Base-by-base conservation (phyloP, 2,888 invertebrate genomes). In the Tipula vernalis region DNA sequence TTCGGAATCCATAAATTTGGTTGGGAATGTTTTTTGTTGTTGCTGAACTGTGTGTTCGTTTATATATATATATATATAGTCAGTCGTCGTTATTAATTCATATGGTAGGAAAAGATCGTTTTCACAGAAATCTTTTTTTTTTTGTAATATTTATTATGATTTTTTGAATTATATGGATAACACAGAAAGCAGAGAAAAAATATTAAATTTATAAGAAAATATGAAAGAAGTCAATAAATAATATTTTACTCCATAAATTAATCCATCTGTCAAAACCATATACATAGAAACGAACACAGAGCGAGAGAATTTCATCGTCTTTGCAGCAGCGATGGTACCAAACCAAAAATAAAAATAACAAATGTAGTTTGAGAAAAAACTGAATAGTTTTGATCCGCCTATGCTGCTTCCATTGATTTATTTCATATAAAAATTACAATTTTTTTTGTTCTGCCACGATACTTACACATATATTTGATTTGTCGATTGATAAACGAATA, bases 111-210 rank as follows among this genome's bases (percentile, higher is more conserved):
- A 51, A 28, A 71, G 28, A 71, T 71, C 71, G 71, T 71, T 71
- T 71, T 71, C 71, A 71, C 71, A 71, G 71, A 71, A 71, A 28
- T 12, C 10, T 28, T 71, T 28, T 71, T 71, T 71, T 8, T 18
- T 71, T 18, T 57, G 15, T 10, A 12, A 71, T 71, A 71, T 71
- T 71, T 71, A 71, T 71, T 71, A 71, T 71, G 71, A 71, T 71
- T 71, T 71, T 71, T 71, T 71, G 71, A 71, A 71, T 71, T 71
- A 71, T 71, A 71, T 71, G 71, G 71, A 71, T 71, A 71, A 71
- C 71, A 71, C 28, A 71, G 28, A 71, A 71, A 71, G 71, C 71
- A 71, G 71, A 28, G 71, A 71, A 28, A 18, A 71, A 71, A 28
- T 71, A 71, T 71, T 71, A 28, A 71, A 71, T 71, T 28, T 71